A percentile compares a stretch with the other conserved stretches of the same genome.
These are phyloP conservation scores for Takifugu rubripes DNA, from an alignment of 2,797 vertebrate species.

Conservation along the genomic window DNA sequence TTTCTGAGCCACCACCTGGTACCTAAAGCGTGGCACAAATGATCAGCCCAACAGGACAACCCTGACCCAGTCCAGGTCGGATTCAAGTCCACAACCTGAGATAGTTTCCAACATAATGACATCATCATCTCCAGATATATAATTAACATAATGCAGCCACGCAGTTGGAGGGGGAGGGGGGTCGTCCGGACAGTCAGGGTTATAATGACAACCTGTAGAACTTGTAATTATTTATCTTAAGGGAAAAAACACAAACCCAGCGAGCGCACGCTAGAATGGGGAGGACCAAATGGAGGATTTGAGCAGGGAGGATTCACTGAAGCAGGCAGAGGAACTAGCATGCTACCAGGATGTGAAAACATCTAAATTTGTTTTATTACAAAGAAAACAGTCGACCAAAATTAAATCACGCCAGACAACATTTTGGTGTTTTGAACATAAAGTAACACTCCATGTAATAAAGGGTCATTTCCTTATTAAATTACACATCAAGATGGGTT, in stretches of 20 bases:
- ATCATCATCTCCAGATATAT: slow-evolving; percentile 74
- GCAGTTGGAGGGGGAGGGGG: slow-evolving; percentile 43
- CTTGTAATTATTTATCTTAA: slow-evolving; percentile 70
- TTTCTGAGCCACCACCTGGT: too few species aligned
- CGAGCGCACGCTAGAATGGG: slow-evolving; percentile 11
- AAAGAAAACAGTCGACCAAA: slow-evolving; percentile 25
- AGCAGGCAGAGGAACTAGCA: slow-evolving; percentile 31
- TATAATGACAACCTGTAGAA: slow-evolving; percentile 72
- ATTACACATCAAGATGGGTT: slow-evolving; percentile 21
- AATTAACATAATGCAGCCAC: slow-evolving; percentile 73
- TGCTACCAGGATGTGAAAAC: slow-evolving; percentile 44
- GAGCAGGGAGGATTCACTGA: slow-evolving; percentile 24
- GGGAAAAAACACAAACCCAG: slow-evolving; percentile 43
- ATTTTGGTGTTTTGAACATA: slow-evolving; percentile 27
- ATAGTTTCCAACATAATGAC: slow-evolving; percentile 69
- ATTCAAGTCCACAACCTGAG: slow-evolving; percentile 36
- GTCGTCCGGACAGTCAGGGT: slow-evolving; percentile 58
- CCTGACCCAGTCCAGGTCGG: slow-evolving; percentile 10
- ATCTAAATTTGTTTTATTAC: slow-evolving; percentile 24
- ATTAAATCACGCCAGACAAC: slow-evolving; percentile 37
- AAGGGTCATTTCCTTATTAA: slow-evolving; percentile 31
- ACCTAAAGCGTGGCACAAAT: too few species aligned
- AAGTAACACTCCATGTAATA: slow-evolving; percentile 29
- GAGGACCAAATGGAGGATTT: slow-evolving; percentile 8
- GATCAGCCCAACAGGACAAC: too few species aligned